Evolutionary conservation across 2,888 invertebrate species (phyloP), one percentile per base, ranked within the genome.

Genomic region (Pollenia angustigena): DNA sequence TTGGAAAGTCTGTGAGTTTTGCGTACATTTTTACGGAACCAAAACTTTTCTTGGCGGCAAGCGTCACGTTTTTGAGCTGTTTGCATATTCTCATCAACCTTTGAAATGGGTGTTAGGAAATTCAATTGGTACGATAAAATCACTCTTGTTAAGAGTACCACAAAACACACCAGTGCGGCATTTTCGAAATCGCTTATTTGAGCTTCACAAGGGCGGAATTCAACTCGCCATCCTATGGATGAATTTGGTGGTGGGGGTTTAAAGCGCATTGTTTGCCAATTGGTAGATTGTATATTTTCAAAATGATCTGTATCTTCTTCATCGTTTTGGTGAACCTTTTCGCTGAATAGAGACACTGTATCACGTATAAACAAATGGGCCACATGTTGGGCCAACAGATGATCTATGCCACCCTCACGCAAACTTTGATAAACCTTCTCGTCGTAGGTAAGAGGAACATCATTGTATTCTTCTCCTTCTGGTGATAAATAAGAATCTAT

Each of bases 111-210:
- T 93, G 99, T 97, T 76, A 99, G 95, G 91, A 99, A 97, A 94
- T 99, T 98, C 85, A 99, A 95, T 90, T 98, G 96, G 94, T 98
- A 99, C 16, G 99, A 98, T 68, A 99, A 95, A 90, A 99, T 99
- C 88, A 99, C 99, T 89, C 99, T 94, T 0, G 99, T 99, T 84
- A 99, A 95, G 64, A 99, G 94, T 11, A 99, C 99, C 14, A 99
- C 96, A 93, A 99, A 99, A 92, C 98, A 98, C 18, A 98, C 99
- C 90, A 98, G 97, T 8, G 99, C 99, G 0, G 99, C 99, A 94
- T 99, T 99, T 94, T 99, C 99, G 94, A 99, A 99, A 94, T 99
- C 99, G 0, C 99, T 99, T 90, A 99, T 95, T 94, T 99, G 99
- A 23, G 98, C 97, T 94, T 98, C 98, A 93, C 99, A 99, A 54